Percentiles rank a stretch among this genome's conserved stretches.
phyloP scores from a whole-genome alignment of 2,113 vertebrate genomes.

The Picathartes gymnocephalus region DNA sequence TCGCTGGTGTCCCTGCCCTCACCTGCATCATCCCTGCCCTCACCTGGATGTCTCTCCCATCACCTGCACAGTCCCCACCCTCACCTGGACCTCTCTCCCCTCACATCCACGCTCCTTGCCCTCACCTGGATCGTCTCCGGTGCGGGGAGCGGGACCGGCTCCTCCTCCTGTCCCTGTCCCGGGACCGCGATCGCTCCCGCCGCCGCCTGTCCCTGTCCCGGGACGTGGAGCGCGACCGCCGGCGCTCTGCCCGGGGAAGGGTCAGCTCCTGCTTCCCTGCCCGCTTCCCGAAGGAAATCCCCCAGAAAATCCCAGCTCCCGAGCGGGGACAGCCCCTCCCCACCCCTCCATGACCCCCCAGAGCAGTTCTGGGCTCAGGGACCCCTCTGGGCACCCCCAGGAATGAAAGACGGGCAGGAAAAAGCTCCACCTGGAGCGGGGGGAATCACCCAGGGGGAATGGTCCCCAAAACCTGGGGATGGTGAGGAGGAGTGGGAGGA shows the following conservation, averaged over 20 bases:
- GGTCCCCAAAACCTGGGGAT: not conserved
- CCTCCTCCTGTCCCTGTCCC: constrained; percentile 87
- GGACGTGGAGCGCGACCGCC: constrained; percentile 88
- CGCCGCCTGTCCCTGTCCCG: constrained; percentile 88
- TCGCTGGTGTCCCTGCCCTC: not conserved
- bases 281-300: not conserved
- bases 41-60: not conserved
- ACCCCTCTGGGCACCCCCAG: not conserved
- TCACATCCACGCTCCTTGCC: not conserved
- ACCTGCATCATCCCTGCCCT: not conserved
- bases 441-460: not conserved
- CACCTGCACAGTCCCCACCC: not conserved
- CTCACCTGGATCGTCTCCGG: constrained; percentile 88
- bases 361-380: not conserved
- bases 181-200: constrained; percentile 85
- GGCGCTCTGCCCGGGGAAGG: constrained; percentile 73
- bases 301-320: not conserved
- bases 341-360: not conserved
- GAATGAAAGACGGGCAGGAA: not conserved
- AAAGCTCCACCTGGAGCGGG: not conserved
- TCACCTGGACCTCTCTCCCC: not conserved
- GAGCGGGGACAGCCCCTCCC: not conserved
- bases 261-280: not conserved
- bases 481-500: not conserved
- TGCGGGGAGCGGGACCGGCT: constrained; percentile 90